These are phyloP conservation scores for Hyperoodon ampullatus DNA, from an alignment of 2,113 vertebrate genomes.

Conservation along the genomic window DNA sequence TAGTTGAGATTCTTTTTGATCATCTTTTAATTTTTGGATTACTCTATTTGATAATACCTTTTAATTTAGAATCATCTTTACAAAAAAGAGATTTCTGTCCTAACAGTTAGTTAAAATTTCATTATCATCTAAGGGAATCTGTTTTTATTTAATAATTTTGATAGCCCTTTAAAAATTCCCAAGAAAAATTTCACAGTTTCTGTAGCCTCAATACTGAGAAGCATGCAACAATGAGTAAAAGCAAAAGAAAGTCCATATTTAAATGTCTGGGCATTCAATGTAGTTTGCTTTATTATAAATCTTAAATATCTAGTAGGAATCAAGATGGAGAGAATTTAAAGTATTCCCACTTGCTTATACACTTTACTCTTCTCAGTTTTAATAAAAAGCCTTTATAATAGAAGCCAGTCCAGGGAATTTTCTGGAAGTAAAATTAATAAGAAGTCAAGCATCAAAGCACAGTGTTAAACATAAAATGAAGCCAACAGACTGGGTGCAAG, in stretches of 20 bases:
- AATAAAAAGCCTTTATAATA: not conserved
- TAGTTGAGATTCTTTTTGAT: not conserved
- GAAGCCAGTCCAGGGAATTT: not conserved
- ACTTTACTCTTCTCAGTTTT: not conserved
- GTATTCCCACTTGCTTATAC: not conserved
- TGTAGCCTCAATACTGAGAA: not conserved
- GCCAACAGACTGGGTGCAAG: not conserved
- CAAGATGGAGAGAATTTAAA: not conserved
- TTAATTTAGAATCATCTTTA: not conserved
- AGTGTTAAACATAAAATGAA: not conserved
- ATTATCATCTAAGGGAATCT: not conserved
- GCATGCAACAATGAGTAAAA: not conserved
- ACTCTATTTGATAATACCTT: not conserved
- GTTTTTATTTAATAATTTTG: slow-evolving; percentile 8
- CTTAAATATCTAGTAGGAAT: not conserved
- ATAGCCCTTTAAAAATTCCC: not conserved
- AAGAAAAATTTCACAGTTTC: not conserved
- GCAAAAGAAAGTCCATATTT: not conserved
- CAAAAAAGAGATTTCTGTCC: not conserved
- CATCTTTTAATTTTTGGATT: not conserved
- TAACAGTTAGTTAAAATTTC: not conserved
- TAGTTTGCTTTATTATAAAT: not conserved
- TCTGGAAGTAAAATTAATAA: not conserved
- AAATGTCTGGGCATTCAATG: not conserved
- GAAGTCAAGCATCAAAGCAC: not conserved